phyloP scores from a whole-genome alignment of 2,113 vertebrate species.

The Ceuthmochares aereus region DNA sequence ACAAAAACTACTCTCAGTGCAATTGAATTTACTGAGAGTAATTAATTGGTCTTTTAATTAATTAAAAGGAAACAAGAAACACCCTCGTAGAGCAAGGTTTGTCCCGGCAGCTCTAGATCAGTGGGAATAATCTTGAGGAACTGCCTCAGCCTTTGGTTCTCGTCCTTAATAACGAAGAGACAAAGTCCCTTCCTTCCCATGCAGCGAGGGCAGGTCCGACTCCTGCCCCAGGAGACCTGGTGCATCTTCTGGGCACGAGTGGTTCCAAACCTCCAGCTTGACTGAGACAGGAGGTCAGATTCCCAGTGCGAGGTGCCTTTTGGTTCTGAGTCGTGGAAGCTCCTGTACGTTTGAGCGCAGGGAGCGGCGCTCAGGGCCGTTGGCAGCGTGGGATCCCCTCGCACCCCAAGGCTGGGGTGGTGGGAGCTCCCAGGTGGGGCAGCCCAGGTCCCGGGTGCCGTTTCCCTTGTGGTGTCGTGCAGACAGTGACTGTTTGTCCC shows the following conservation, averaged over 20 bases:
- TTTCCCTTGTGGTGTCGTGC: accelerated
- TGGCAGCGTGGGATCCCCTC: too few species aligned
- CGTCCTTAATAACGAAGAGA: neutral
- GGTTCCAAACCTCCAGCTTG: neutral
- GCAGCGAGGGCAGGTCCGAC: neutral
- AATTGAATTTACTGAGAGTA: neutral
- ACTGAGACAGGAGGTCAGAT: accelerated
- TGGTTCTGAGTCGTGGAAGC: neutral
- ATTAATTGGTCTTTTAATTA: neutral
- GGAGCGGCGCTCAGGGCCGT: too few species aligned
- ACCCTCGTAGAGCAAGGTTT: neutral
- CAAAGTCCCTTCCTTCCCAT: neutral
- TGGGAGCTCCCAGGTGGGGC: neutral
- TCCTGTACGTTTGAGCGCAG: accelerated
- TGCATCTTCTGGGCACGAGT: neutral
- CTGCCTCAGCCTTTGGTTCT: neutral
- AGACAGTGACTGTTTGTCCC: accelerated
- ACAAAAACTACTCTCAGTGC: neutral
- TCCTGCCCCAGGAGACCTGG: neutral
- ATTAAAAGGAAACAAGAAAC: neutral
- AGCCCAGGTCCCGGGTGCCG: neutral
- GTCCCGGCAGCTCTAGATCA: neutral
- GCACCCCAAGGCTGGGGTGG: neutral
- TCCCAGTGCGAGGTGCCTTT: neutral
- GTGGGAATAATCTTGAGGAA: accelerated